These are phyloP conservation scores for Chromis chromis DNA, from an alignment of 2,797 vertebrate genomes.

Conservation along the genomic window DNA sequence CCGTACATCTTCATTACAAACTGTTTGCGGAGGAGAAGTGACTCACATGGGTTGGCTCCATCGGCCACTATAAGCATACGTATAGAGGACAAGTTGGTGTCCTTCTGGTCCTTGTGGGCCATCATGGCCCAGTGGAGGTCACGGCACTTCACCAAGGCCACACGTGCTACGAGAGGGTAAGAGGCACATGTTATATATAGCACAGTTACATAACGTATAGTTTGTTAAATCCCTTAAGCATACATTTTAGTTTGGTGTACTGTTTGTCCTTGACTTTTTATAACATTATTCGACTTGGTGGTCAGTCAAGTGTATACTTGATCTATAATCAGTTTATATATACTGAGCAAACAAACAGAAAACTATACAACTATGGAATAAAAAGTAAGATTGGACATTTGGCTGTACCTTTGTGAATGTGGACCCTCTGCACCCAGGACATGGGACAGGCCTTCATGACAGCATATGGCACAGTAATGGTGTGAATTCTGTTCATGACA, in stretches of 20 bases:
- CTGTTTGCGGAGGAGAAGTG: not conserved
- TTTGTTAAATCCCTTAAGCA: not conserved
- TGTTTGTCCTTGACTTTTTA: not conserved
- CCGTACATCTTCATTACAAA: not conserved
- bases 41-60: conserved; percentile 98
- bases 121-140: conserved; percentile 99
- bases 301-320: not conserved
- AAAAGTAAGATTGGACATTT: not conserved
- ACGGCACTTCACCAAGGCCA: conserved; percentile 97
- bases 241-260: not conserved
- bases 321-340: not conserved
- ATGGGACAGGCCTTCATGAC: conserved; percentile 99
- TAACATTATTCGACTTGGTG: not conserved
- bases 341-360: not conserved
- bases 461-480: conserved; percentile 95
- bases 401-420: conserved; percentile 93
- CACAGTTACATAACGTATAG: not conserved
- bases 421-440: conserved; percentile 97
- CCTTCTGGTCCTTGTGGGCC: conserved; percentile 95
- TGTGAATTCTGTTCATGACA: conserved; percentile 98
- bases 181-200: conserved; percentile 25
- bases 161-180: conserved; percentile 84
- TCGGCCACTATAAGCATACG: conserved; percentile 99
- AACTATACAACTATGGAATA: not conserved
- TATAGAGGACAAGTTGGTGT: conserved; percentile 93